Evolutionary conservation across 2,888 invertebrate genomes (phyloP), one percentile per base, ranked within the genome.

Genomic region (Platypus cylindrus): DNA sequence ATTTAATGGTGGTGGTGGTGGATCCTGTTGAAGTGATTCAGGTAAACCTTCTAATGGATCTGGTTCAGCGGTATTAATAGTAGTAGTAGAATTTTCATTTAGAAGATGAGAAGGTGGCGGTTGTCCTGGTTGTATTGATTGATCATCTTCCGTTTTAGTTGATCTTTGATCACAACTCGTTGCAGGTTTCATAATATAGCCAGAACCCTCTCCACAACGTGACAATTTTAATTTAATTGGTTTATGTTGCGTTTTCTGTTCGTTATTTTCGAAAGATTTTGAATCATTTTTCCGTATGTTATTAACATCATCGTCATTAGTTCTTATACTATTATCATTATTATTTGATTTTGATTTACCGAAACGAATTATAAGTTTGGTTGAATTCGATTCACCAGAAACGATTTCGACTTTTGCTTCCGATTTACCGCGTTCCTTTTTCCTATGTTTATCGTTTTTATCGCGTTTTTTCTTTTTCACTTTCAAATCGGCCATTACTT

Each of bases 401-500:
- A 75, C 68, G 29, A 73, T 63, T 62, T 63, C 72, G 58, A 51
- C 63, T 55, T 55, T 62, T 52, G 55, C 63, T 58, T 50, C 63
- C 53, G 62, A 60, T 43, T 67, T 73, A 65, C 64, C 72, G 7
- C 33, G 31, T 3, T 40, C 36, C 50, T 65, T 70, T 47, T 67
- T 70, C 44, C 66, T 70, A 59, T 63, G 66, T 50, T 67, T 70
- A 59, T 63, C 70, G 61, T 64, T 73, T 62, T 53, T 55, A 35
- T 64, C 64, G 30, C 48, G 47, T 36, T 66, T 65, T 45, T 67
- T 65, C 46, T 78, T 78, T 45, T 71, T 72, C 48, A 76, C 77
- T 39, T 78, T 78, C 52, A 86, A 85, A 52, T 80, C 79, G 3
- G 83, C 83, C 81, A 85, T 84, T 3, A 89, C 78, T 68, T 73